A percentile compares a stretch with the other conserved stretches of the same genome.
phyloP scores from a whole-genome alignment of 2,888 invertebrate genomes.

The Microplitis deprimator region DNA sequence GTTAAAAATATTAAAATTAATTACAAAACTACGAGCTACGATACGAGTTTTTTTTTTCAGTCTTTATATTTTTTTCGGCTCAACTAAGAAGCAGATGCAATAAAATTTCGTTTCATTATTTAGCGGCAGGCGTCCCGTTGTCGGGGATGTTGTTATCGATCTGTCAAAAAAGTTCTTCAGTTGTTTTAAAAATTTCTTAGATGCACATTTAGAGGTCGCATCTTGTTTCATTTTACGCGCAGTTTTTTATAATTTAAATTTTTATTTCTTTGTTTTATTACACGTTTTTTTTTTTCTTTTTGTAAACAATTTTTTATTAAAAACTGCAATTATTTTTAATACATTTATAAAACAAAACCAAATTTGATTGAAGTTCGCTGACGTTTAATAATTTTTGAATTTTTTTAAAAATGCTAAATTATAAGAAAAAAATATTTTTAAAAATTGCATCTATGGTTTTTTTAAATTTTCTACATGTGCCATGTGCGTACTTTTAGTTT shows the following conservation, averaged over 20 bases:
- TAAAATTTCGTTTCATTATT: not conserved
- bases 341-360: too few species aligned
- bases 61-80: not conserved
- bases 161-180: not conserved
- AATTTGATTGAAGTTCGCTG: too few species aligned
- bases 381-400: too few species aligned
- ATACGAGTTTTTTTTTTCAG: not conserved
- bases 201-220: not conserved
- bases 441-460: too few species aligned
- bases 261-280: not conserved
- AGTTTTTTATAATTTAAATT: not conserved
- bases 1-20: not conserved
- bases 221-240: not conserved
- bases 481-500: too few species aligned
- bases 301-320: too few species aligned
- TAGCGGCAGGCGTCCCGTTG: not conserved
- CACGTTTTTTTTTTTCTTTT: not conserved
- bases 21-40: not conserved
- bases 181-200: not conserved
- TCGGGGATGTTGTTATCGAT: not conserved
- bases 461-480: too few species aligned
- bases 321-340: too few species aligned
- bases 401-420: too few species aligned
- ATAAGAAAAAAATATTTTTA: too few species aligned
- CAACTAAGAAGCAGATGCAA: not conserved